These are phyloP conservation scores for Dasysyrphus tricinctus DNA, from an alignment of 2,888 invertebrate species.

Conservation along the genomic window DNA sequence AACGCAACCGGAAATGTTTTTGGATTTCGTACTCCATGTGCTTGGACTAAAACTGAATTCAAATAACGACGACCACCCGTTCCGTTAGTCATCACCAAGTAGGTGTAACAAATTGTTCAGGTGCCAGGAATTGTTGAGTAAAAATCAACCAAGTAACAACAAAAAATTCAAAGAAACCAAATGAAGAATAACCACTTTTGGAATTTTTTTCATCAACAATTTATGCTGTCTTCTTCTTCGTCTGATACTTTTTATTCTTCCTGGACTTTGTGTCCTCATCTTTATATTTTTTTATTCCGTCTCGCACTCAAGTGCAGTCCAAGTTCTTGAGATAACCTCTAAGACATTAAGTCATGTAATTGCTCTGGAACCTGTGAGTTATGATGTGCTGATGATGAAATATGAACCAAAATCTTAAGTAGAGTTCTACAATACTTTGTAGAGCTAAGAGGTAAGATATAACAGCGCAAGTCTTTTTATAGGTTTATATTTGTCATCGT, in stretches of 20 bases:
- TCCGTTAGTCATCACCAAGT: constrained; percentile 1
- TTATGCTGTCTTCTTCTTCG: background rate
- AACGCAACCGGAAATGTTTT: no score
- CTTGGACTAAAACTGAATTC: no score
- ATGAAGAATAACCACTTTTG: constrained; percentile 45
- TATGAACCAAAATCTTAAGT: background rate
- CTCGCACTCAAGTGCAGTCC: constrained; percentile 10
- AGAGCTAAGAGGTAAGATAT: constrained; percentile 4
- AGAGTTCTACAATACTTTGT: background rate
- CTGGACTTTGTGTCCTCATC: constrained; percentile 8
- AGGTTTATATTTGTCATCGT: background rate
- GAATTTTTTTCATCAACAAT: background rate
- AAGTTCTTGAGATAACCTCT: constrained; percentile 20
- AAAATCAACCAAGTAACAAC: background rate
- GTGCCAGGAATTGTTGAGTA: background rate
- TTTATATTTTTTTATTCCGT: background rate
- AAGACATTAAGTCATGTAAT: background rate
- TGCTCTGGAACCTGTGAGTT: background rate
- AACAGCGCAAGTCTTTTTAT: background rate
- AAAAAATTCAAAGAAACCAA: background rate
- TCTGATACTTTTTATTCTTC: background rate
- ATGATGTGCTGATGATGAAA: background rate
- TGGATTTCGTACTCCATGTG: no score
- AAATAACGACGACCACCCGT: no score
- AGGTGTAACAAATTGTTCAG: constrained; percentile 2